Conservation (phyloP, 2,797 vertebrate species). For the Pyrocephalus nanus region DNA sequence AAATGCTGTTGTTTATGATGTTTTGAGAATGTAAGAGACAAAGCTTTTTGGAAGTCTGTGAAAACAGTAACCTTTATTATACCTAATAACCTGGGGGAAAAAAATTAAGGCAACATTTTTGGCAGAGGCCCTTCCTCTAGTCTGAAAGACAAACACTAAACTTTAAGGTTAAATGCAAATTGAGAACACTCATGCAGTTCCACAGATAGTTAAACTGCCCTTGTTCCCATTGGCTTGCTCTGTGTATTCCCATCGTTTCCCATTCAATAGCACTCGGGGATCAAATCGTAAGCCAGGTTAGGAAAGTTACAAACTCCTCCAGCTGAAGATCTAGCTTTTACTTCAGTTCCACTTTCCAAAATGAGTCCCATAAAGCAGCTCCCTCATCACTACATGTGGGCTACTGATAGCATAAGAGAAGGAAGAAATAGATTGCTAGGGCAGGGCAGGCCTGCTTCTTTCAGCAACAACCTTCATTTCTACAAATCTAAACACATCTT, state of each 20-base stretch:
- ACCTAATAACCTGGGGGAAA: neutral
- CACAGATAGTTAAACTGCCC: neutral
- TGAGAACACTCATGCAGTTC: neutral
- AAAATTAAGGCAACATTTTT: neutral
- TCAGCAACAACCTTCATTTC: neutral
- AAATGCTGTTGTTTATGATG: neutral
- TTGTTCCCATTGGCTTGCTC: neutral
- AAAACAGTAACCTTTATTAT: neutral
- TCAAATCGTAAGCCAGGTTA: neutral
- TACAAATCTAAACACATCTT: neutral
- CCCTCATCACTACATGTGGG: neutral
- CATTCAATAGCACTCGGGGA: neutral
- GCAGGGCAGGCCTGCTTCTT: neutral
- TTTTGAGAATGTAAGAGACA: neutral
- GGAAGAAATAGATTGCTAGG: neutral
- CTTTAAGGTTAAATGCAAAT: neutral
- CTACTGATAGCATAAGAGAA: neutral
- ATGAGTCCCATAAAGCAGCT: neutral
- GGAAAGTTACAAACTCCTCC: neutral
- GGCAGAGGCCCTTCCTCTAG: neutral
- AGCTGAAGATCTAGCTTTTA: neutral
- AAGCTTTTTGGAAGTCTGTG: neutral
- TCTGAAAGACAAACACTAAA: neutral
- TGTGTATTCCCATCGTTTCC: neutral
- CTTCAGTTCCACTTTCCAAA: neutral